phyloP scores from a whole-genome alignment of 2,113 vertebrate species.

The Tragelaphus scriptus region DNA sequence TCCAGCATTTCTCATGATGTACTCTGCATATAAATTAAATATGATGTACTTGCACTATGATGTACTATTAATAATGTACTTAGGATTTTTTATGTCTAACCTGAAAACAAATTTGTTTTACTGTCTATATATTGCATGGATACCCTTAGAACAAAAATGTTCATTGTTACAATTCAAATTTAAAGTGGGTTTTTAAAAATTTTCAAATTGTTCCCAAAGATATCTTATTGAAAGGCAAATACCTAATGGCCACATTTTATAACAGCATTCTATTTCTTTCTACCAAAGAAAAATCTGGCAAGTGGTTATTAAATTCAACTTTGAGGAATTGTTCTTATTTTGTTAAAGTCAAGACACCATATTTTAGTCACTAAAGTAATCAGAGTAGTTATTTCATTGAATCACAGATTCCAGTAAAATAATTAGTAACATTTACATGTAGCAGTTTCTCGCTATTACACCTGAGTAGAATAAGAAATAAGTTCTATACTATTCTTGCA shows the following conservation, averaged over 20 bases:
- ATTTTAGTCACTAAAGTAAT: neutral
- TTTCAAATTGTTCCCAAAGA: neutral
- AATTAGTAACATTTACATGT: neutral
- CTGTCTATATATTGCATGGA: neutral
- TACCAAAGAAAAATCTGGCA: neutral
- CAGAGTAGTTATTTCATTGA: neutral
- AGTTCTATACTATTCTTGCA: neutral
- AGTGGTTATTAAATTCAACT: neutral
- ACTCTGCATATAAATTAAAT: too few relatives aligned
- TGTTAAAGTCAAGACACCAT: neutral
- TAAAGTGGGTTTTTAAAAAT: neutral
- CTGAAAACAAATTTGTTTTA: neutral
- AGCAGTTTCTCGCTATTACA: neutral
- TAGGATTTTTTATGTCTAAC: neutral
- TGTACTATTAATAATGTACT: neutral
- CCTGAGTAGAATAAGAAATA: neutral
- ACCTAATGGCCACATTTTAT: neutral
- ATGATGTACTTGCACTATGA: neutral
- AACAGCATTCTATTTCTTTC: neutral
- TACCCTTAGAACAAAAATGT: neutral
- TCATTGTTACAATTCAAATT: neutral
- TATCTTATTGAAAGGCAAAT: neutral
- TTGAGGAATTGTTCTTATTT: neutral
- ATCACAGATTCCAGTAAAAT: neutral
- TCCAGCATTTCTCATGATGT: too few relatives aligned